Evolutionary conservation across 2,888 invertebrate genomes (phyloP).

Genomic region (Cyclophora punctaria): DNA sequence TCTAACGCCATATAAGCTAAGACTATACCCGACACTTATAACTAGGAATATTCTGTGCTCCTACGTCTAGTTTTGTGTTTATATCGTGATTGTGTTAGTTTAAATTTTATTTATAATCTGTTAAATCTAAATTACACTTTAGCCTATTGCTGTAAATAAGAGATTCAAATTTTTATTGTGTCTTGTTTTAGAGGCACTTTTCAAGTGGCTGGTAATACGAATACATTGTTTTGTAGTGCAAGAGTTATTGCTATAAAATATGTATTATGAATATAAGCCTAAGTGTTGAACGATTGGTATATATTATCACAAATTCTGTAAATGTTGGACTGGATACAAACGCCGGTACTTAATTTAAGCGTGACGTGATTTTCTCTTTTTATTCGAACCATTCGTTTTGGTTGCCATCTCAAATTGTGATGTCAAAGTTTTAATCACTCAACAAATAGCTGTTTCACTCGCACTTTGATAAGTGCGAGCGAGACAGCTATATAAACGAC

Average conservation of each 20-base stretch:
- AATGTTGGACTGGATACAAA: conserved; percentile 59
- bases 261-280: conserved; percentile 49
- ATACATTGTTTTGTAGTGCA: conserved; percentile 38
- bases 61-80: conserved; percentile 40
- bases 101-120: conserved; percentile 28
- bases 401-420: conserved; percentile 6
- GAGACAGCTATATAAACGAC: too few relatives aligned
- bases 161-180: conserved; percentile 35
- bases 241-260: conserved; percentile 44
- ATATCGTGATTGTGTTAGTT: conserved; percentile 34
- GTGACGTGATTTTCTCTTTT: conserved; percentile 4
- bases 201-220: conserved; percentile 45
- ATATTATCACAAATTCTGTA: conserved; percentile 66
- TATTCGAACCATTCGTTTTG: not conserved
- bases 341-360: conserved; percentile 19
- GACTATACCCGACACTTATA: conserved; percentile 35
- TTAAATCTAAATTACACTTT: conserved; percentile 30
- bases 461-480: too few relatives aligned
- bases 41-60: conserved; percentile 56
- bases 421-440: not conserved
- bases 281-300: conserved; percentile 50
- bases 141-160: conserved; percentile 21
- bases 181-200: conserved; percentile 61
- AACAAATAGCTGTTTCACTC: not conserved
- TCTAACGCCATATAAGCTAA: conserved; percentile 69